Conservation (phyloP, 2,888 invertebrate species). For the Hypselothyrea guttata region DNA sequence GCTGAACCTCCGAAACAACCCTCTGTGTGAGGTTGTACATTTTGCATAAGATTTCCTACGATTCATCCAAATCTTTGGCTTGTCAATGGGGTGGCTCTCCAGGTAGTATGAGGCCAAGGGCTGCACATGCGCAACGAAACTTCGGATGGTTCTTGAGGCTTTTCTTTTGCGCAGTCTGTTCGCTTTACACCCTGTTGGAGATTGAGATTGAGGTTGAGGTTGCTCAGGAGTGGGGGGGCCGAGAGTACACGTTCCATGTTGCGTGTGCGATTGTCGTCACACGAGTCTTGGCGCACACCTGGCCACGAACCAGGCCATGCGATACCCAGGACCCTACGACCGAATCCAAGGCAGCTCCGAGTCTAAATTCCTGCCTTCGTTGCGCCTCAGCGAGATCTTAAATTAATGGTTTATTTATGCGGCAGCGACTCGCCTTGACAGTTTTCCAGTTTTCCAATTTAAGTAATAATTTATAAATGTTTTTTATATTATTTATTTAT, state of each 20-base stretch:
- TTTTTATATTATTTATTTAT: too few relatives aligned
- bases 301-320: constrained; percentile 74
- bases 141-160: constrained; percentile 64
- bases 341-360: constrained; percentile 30
- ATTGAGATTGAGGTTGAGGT: constrained; percentile 4
- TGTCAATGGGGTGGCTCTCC: constrained; percentile 51
- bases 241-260: constrained; percentile 44
- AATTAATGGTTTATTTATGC: constrained; percentile 72
- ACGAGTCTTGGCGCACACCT: constrained; percentile 79
- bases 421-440: constrained; percentile 32
- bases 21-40: constrained; percentile 52
- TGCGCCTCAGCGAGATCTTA: constrained; percentile 61
- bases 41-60: constrained; percentile 68
- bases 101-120: constrained; percentile 9
- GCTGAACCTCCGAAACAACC: constrained; percentile 46
- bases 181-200: too few relatives aligned
- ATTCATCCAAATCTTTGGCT: constrained; percentile 40
- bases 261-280: constrained; percentile 61
- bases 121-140: constrained; percentile 48
- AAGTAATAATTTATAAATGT: too few relatives aligned
- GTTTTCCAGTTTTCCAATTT: constrained; percentile 29
- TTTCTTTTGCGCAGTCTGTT: constrained; percentile 54
- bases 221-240: background rate
- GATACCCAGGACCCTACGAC: constrained; percentile 45
- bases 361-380: constrained; percentile 45